Evolutionary conservation across 2,888 invertebrate genomes (phyloP).

Genomic region (Oligia strigilis): DNA sequence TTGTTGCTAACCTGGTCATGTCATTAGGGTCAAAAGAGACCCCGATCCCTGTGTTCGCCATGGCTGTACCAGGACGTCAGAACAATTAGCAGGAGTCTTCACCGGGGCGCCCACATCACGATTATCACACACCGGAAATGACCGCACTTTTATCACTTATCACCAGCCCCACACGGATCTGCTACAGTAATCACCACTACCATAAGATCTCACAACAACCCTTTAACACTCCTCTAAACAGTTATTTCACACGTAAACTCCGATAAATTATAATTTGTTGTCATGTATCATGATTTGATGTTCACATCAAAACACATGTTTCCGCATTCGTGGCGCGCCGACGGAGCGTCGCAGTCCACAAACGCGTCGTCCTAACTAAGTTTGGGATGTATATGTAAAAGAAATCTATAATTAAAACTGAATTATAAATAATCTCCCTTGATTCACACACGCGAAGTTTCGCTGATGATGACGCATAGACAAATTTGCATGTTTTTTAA

Average conservation of each 20-base stretch:
- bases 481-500: conserved; percentile 74
- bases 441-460: conserved; percentile 88
- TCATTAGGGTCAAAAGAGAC: conserved; percentile 93
- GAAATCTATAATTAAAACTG: conserved; percentile 85
- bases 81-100: conserved; percentile 69
- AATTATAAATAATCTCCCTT: conserved; percentile 86
- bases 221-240: conserved; percentile 56
- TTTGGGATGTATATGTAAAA: conserved; percentile 79
- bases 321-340: conserved; percentile 79
- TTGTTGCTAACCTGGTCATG: conserved; percentile 89
- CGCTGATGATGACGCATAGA: conserved; percentile 83
- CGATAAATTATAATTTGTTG: conserved; percentile 85
- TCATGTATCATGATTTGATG: conserved; percentile 84
- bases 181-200: conserved; percentile 59
- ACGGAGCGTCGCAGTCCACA: conserved; percentile 76
- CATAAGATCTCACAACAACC: conserved; percentile 64
- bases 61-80: conserved; percentile 75
- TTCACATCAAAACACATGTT: conserved; percentile 90
- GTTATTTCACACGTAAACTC: conserved; percentile 71
- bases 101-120: conserved; percentile 80
- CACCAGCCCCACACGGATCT: conserved; percentile 70
- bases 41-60: conserved; percentile 91
- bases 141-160: conserved; percentile 75
- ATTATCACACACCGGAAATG: conserved; percentile 77
- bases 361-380: conserved; percentile 79